phyloP scores from a whole-genome alignment of 2,888 invertebrate genomes.

The Gastracanthus pulcherrimus region DNA sequence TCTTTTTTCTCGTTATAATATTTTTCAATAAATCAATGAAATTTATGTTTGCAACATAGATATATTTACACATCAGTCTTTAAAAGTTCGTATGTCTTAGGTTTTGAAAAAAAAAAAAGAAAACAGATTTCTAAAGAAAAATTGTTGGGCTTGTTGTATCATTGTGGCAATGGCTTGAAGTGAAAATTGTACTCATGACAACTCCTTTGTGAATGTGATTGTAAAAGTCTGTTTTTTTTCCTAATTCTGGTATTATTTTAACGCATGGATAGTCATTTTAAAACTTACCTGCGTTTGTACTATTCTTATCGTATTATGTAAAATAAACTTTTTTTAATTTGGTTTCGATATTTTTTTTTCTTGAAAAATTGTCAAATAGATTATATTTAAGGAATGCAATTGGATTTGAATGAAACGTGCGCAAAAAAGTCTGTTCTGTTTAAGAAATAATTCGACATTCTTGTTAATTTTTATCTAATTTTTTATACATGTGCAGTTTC shows the following conservation, averaged over 20 bases:
- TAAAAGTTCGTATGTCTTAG: conserved; percentile 29
- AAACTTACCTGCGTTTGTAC: conserved; percentile 50
- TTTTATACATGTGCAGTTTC: conserved; percentile 21
- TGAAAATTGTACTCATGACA: conserved; percentile 46
- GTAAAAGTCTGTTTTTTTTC: conserved; percentile 49
- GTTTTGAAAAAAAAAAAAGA: conserved; percentile 17
- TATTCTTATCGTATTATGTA: conserved; percentile 54
- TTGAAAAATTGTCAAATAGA: conserved; percentile 13
- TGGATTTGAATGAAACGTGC: conserved; percentile 28
- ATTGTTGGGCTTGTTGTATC: conserved; percentile 35
- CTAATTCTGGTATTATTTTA: conserved; percentile 50
- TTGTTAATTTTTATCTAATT: background rate
- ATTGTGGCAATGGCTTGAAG: conserved; percentile 38
- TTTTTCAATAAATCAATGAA: conserved; percentile 42
- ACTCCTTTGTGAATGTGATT: conserved; percentile 48
- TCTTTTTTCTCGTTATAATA: conserved; percentile 39
- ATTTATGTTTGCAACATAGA: conserved; percentile 52
- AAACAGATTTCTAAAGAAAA: conserved; percentile 41
- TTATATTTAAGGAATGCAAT: conserved; percentile 23
- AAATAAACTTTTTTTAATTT: conserved; percentile 57
- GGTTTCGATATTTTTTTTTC: conserved; percentile 44
- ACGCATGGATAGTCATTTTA: conserved; percentile 43
- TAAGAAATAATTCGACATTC: background rate
- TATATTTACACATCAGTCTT: conserved; percentile 42
- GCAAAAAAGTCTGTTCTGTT: background rate